Conservation (phyloP, 1,140 invertebrate genomes). For the Chironomus striatipennis region DNA sequence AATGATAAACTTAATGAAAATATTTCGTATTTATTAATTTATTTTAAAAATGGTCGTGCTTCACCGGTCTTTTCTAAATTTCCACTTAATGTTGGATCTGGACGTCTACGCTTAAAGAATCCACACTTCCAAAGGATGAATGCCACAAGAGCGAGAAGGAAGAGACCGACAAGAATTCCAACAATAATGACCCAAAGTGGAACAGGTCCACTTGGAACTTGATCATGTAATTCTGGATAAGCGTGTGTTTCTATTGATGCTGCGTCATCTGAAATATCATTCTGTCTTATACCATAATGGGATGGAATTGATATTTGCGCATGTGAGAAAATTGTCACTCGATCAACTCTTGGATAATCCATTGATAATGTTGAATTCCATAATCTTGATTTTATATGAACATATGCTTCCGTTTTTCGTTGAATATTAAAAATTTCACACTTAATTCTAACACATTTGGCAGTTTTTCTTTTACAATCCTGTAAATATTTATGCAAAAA, state of each 20-base stretch:
- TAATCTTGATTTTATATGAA: slow-evolving; percentile 69
- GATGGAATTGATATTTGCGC: slow-evolving; percentile 63
- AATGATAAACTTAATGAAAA: neutral
- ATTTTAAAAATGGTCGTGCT: slow-evolving; percentile 45
- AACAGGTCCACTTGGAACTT: slow-evolving; percentile 55
- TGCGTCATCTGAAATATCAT: slow-evolving; percentile 47
- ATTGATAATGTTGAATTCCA: slow-evolving; percentile 87
- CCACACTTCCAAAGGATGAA: slow-evolving; percentile 73
- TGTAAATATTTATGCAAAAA: slow-evolving; percentile 43
- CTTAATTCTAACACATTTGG: slow-evolving; percentile 75
- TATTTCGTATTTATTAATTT: slow-evolving; percentile 36
- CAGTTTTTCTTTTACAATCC: slow-evolving; percentile 70
- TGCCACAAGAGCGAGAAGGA: slow-evolving; percentile 69
- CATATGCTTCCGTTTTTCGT: slow-evolving; percentile 62
- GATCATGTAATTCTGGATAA: slow-evolving; percentile 64
- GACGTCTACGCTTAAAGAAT: slow-evolving; percentile 77
- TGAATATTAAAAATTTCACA: slow-evolving; percentile 71
- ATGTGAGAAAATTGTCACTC: slow-evolving; percentile 68
- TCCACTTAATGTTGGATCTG: slow-evolving; percentile 71
- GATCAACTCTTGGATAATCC: slow-evolving; percentile 76
- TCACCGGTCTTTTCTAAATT: slow-evolving; percentile 71
- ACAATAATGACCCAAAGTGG: slow-evolving; percentile 78
- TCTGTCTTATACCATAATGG: slow-evolving; percentile 62
- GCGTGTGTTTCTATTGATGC: slow-evolving; percentile 64
- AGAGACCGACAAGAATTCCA: slow-evolving; percentile 65